Evolutionary conservation across 2,797 vertebrate genomes (phyloP).

Genomic region (Lagodon rhomboides): DNA sequence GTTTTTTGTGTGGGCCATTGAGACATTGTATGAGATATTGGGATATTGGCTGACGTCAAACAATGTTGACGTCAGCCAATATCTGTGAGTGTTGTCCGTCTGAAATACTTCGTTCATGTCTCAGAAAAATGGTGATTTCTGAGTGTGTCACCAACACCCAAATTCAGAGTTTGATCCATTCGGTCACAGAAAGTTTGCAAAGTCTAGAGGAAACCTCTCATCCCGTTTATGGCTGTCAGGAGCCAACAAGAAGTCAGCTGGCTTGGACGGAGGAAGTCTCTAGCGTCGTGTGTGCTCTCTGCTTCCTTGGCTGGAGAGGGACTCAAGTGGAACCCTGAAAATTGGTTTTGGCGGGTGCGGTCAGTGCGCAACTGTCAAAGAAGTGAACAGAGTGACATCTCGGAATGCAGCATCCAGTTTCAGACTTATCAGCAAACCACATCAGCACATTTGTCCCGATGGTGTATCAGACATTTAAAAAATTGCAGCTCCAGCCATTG

Average conservation of each 20-base stretch:
- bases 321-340: not conserved
- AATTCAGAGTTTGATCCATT: not conserved
- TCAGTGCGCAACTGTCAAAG: not conserved
- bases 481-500: constrained; percentile 25
- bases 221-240: not conserved
- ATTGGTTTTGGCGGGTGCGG: not conserved
- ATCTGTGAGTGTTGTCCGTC: too few species aligned
- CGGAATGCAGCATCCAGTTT: not conserved
- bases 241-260: constrained; percentile 14
- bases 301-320: not conserved
- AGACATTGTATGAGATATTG: constrained; percentile 9
- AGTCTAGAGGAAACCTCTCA: not conserved
- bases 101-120: not conserved
- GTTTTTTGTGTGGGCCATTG: constrained; percentile 6
- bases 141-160: not conserved
- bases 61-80: too few species aligned
- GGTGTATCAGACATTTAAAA: constrained; percentile 20
- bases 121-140: not conserved
- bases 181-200: not conserved
- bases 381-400: not conserved
- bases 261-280: constrained; percentile 2
- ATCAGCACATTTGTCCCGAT: constrained; percentile 16
- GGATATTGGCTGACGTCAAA: not conserved
- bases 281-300: not conserved
- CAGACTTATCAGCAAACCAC: constrained; percentile 11